A percentile compares a stretch with the other conserved stretches of the same genome.
Evolutionary conservation across 2,797 vertebrate genomes (phyloP).

Genomic region (Pagetopsis macropterus): DNA sequence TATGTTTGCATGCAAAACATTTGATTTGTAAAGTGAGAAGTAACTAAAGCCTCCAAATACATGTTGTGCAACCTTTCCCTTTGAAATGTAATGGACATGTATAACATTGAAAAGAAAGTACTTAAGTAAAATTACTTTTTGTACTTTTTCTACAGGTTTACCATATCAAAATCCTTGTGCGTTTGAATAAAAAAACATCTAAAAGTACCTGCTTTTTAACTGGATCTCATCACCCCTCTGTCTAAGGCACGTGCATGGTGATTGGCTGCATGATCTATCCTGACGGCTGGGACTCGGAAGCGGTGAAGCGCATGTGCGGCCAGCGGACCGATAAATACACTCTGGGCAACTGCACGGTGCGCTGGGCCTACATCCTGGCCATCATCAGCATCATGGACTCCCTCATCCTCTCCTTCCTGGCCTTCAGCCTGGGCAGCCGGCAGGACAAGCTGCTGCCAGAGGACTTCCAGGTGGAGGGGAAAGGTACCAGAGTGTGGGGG

Average conservation of each 20-base stretch:
- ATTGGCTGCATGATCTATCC: conserved; percentile 98
- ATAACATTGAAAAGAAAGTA: background rate
- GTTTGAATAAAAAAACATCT: background rate
- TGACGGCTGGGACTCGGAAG: conserved; percentile 94
- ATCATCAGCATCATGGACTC: conserved; percentile 97
- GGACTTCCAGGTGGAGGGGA: conserved; percentile 91
- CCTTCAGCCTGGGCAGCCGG: conserved; percentile 93
- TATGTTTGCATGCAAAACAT: background rate
- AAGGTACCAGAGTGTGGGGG: conserved; percentile 79
- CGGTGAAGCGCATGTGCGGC: conserved; percentile 94
- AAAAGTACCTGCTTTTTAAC: background rate
- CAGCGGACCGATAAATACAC: conserved; percentile 96
- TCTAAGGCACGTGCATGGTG: conserved; percentile 91
- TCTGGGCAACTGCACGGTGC: conserved; percentile 95
- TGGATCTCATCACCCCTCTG: background rate
- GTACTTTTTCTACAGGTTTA: background rate
- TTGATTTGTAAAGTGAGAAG: background rate
- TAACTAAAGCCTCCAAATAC: background rate
- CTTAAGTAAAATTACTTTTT: background rate
- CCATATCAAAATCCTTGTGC: background rate
- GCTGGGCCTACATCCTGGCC: conserved; percentile 99
- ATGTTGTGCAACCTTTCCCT: background rate
- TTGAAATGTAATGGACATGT: background rate
- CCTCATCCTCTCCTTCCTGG: conserved; percentile 92
- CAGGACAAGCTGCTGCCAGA: conserved; percentile 96